Percentiles rank a stretch among this genome's conserved stretches.
These are phyloP conservation scores for Julus scandinavius DNA, from an alignment of 2,888 invertebrate genomes.

Conservation along the genomic window DNA sequence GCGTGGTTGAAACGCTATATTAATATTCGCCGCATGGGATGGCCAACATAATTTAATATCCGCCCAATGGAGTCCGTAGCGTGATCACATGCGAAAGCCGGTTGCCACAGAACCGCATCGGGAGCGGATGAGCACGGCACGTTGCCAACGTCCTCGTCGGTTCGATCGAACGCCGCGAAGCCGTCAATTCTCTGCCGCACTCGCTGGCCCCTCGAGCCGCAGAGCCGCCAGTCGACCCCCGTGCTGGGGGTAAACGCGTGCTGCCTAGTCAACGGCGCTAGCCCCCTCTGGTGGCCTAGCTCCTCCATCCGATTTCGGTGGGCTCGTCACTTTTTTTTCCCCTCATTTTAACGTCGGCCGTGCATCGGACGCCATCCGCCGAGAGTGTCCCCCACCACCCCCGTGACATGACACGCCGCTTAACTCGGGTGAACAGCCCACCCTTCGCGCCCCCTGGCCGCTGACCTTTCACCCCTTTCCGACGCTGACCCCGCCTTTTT, in stretches of 20 bases:
- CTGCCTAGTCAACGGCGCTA: neutral
- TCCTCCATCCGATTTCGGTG: neutral
- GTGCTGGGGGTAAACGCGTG: neutral
- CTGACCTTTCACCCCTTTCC: constrained; percentile 34
- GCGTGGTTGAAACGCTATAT: neutral
- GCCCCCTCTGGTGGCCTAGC: constrained; percentile 26
- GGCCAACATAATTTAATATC: constrained; percentile 36
- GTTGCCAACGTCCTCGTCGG: neutral
- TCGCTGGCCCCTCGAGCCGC: neutral
- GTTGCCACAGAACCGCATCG: neutral
- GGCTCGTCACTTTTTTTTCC: neutral
- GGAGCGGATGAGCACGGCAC: neutral
- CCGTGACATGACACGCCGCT: constrained; percentile 15
- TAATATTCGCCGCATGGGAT: constrained; percentile 10
- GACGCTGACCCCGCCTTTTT: constrained; percentile 27
- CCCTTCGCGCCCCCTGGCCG: neutral
- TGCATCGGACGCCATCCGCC: constrained; percentile 3
- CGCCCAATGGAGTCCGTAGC: constrained; percentile 9
- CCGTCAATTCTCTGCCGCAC: neutral
- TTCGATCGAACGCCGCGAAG: neutral
- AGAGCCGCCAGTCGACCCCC: neutral
- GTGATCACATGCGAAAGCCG: neutral
- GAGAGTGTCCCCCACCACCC: neutral
- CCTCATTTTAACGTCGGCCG: neutral
- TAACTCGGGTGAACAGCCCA: constrained; percentile 23